Evolutionary conservation across 2,797 vertebrate species (phyloP), one percentile per base, ranked within the genome.

Genomic region (Gallirallus australis): DNA sequence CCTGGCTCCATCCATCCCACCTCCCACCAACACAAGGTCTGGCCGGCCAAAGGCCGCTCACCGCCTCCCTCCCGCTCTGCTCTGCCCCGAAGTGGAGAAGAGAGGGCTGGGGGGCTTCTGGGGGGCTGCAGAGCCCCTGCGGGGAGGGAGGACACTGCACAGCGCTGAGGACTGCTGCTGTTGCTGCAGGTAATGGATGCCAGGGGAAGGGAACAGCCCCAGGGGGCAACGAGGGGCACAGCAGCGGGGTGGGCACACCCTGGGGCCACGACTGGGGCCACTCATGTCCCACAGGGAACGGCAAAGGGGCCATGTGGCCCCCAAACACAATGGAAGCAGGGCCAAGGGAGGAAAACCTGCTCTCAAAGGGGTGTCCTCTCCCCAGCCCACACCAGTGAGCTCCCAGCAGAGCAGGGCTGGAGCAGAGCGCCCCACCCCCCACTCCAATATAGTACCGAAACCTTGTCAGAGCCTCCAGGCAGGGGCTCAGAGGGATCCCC

Each of bases 121-220:
- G 18, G 33, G 37, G 59, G 31, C 35, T 89, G 84, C 59, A 52
- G 60, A 42, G 31, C 3, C 8, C 15, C 33, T 15, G 35, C 1
- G 1, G 45, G 40, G 18, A 50, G 3, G 54, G n/a, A 15, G 33
- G 20, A 60, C 40, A 31, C 7, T 0, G 0, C 0, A 0, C 30
- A 27, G 17, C 0, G 2, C 86, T 56, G 82, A 65, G 63, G 28
- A 37, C 42, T 6, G 27, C 19, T 40, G 66, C 59, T 72, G 54
- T 23, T 66, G 52, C 64, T 56, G 28, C 31, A 82, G 64, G 48
- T 33, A 39, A 70, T 0, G 15, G 37, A n/a, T 27, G 12, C 9
- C 64, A 39, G 28, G 42, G 66, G 70, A 68, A 16, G 19, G 31
- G 14, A 39, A 15, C 50, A n/a, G 56, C 28, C 42, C 2, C 3